These are phyloP conservation scores for Chorisops tibialis DNA, from an alignment of 2,888 invertebrate species.

Conservation along the genomic window DNA sequence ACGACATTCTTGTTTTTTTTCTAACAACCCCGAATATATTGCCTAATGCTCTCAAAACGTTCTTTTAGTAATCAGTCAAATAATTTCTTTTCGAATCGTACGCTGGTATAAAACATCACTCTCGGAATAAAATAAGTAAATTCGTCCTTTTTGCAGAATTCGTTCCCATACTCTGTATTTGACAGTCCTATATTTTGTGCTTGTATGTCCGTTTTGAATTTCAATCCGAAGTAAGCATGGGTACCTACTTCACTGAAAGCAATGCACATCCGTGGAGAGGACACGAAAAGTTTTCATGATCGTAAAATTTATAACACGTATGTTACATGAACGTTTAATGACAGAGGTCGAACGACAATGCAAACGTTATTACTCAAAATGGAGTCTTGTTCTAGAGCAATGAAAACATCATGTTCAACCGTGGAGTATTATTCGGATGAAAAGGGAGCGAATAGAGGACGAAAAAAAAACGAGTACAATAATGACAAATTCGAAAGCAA, in stretches of 20 bases:
- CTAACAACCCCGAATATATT: not conserved
- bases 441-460: too few species aligned
- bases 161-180: conserved; percentile 6
- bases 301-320: conserved; percentile 24
- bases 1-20: conserved; percentile 1
- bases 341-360: conserved; percentile 23
- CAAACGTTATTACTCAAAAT: conserved; percentile 8
- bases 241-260: too few species aligned
- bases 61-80: conserved; percentile 19
- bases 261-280: conserved; percentile 12
- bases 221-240: conserved; percentile 23
- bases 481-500: too few species aligned
- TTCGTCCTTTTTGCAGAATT: not conserved
- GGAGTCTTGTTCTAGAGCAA: not conserved
- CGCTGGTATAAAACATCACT: not conserved
- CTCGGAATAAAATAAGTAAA: too few species aligned
- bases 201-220: conserved; percentile 23
- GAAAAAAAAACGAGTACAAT: too few species aligned
- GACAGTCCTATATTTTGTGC: conserved; percentile 12
- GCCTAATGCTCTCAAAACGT: conserved; percentile 2
- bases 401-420: too few species aligned
- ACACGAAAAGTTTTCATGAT: conserved; percentile 19
- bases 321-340: conserved; percentile 22
- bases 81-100: not conserved
- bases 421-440: too few species aligned